Conservation (phyloP, 1,140 invertebrate species). For the Metopolophium dirhodum region DNA sequence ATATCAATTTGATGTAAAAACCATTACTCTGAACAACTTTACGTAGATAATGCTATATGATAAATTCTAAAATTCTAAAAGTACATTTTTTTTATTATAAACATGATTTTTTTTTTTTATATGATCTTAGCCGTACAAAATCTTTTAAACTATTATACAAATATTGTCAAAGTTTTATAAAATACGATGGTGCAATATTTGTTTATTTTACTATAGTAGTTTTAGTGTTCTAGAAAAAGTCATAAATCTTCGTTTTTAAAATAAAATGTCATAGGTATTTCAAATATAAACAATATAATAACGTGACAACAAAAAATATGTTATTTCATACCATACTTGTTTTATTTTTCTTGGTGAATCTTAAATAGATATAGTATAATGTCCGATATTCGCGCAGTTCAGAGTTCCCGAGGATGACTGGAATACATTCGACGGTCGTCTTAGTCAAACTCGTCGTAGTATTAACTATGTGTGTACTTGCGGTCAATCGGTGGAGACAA, state of each 20-base stretch:
- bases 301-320: not conserved
- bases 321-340: not conserved
- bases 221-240: not conserved
- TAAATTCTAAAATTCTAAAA: not conserved
- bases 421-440: not conserved
- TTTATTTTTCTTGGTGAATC: not conserved
- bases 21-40: not conserved
- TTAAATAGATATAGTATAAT: not conserved
- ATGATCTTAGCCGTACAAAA: not conserved
- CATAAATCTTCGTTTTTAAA: constrained; percentile 4
- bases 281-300: not conserved
- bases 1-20: not conserved
- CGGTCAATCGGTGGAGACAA: no score
- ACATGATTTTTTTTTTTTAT: not conserved
- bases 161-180: not conserved
- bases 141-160: not conserved
- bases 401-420: not conserved
- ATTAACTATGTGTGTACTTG: not conserved
- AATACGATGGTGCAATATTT: not conserved
- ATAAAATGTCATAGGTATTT: not conserved
- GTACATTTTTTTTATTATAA: not conserved
- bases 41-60: not conserved
- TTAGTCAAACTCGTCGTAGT: not conserved
- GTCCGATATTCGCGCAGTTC: not conserved
- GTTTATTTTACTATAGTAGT: not conserved